phyloP scores from a whole-genome alignment of 2,888 invertebrate species.

The Dorcus hopei region DNA sequence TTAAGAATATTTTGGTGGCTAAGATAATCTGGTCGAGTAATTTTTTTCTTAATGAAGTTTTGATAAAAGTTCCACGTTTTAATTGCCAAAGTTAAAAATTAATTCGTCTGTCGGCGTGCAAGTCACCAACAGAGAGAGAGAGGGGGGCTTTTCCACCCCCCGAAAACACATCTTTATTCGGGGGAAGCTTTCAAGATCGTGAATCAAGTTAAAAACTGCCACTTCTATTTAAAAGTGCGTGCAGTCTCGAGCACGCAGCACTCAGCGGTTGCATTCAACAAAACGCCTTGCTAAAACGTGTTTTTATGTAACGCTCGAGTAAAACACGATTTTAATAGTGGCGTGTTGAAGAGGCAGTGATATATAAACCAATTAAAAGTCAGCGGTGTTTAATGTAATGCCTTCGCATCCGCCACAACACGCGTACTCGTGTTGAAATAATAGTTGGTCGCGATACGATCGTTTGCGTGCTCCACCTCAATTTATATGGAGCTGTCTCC shows the following conservation, averaged over 20 bases:
- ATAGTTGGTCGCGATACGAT: constrained; percentile 41
- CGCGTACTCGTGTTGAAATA: constrained; percentile 45
- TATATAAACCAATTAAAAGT: constrained; percentile 48
- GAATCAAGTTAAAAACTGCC: background rate
- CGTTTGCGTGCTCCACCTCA: constrained; percentile 43
- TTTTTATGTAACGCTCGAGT: constrained; percentile 25
- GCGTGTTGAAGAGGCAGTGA: constrained; percentile 37
- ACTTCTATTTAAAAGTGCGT: constrained; percentile 1
- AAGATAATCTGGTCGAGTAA: background rate
- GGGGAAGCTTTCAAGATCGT: background rate
- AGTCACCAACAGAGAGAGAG: constrained; percentile 2
- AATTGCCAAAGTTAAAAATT: constrained; percentile 19
- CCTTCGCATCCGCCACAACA: constrained; percentile 44
- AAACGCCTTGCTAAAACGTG: constrained; percentile 25
- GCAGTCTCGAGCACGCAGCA: constrained; percentile 3
- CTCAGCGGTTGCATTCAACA: constrained; percentile 10
- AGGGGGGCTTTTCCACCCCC: background rate
- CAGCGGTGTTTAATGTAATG: constrained; percentile 46
- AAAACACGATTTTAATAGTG: constrained; percentile 29
- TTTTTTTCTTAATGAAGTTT: background rate
- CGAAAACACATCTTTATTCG: background rate
- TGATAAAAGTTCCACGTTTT: background rate
- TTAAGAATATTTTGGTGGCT: too few relatives aligned
- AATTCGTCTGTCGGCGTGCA: constrained; percentile 20
- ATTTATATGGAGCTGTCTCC: constrained; percentile 38